Evolutionary conservation across 1,140 invertebrate species (phyloP).

Genomic region (Temnothorax nylanderi): DNA sequence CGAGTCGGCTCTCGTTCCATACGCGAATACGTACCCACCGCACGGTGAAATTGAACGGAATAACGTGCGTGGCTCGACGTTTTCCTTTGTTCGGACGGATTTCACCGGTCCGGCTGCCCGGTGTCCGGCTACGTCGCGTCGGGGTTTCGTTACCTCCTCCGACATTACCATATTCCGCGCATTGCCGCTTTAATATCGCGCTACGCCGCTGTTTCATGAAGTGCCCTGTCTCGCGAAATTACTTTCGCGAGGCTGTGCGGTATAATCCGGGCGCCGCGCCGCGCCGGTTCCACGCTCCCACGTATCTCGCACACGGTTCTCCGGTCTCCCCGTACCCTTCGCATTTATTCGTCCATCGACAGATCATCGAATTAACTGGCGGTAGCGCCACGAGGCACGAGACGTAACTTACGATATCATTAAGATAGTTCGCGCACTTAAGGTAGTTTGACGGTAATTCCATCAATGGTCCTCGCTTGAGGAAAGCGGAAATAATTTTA

Average conservation of each 20-base stretch:
- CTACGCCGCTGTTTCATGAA: constrained; percentile 26
- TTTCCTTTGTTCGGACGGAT: constrained; percentile 73
- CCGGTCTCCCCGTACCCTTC: background rate
- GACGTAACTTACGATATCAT: constrained; percentile 65
- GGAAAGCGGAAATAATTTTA: constrained; percentile 11
- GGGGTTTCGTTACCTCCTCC: constrained; percentile 66
- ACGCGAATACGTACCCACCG: constrained; percentile 54
- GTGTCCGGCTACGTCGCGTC: constrained; percentile 63
- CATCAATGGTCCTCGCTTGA: constrained; percentile 52
- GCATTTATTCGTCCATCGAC: constrained; percentile 14
- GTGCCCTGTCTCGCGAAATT: constrained; percentile 46
- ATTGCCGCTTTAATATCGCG: constrained; percentile 74
- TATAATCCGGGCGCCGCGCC: constrained; percentile 31
- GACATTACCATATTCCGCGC: constrained; percentile 76
- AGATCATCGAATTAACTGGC: constrained; percentile 59
- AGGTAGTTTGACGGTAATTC: constrained; percentile 67
- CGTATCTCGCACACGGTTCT: background rate
- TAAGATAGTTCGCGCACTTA: constrained; percentile 34
- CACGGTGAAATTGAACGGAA: constrained; percentile 73
- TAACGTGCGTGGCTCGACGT: constrained; percentile 66
- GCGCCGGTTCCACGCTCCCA: background rate
- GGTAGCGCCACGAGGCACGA: constrained; percentile 35
- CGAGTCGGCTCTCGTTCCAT: constrained; percentile 34
- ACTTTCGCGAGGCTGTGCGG: constrained; percentile 18
- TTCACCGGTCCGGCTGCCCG: constrained; percentile 43